phyloP scores from a whole-genome alignment of 2,797 vertebrate genomes.

The Tokudaia tokunoshimensis region DNA sequence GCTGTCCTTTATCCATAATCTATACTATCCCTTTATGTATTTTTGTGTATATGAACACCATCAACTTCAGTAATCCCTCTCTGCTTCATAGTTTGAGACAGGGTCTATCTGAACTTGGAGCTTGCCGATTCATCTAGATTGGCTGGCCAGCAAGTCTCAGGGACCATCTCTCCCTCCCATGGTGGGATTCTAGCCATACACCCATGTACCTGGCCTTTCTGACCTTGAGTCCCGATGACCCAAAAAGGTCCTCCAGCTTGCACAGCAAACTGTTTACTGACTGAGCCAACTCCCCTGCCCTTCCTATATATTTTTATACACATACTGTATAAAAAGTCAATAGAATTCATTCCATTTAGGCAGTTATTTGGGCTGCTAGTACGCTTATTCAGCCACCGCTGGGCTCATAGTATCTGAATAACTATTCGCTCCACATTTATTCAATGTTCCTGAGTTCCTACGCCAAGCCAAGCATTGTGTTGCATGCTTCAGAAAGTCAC shows the following conservation, averaged over 20 bases:
- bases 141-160: not conserved
- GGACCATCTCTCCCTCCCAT: not conserved
- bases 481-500: constrained; percentile 73
- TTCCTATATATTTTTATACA: not conserved
- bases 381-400: constrained; percentile 60
- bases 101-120: not conserved
- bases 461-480: constrained; percentile 68
- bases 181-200: not conserved
- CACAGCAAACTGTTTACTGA: not conserved
- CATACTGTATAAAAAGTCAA: constrained; percentile 15
- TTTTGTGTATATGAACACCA: not conserved
- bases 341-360: constrained; percentile 44
- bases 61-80: not conserved
- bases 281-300: not conserved
- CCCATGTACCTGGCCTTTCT: not conserved
- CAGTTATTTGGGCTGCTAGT: not conserved
- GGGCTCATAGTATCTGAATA: constrained; percentile 53
- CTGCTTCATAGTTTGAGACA: not conserved
- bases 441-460: constrained; percentile 60
- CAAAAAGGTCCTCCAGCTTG: not conserved
- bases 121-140: not conserved
- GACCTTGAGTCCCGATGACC: not conserved
- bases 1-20: not conserved
- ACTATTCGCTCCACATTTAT: constrained; percentile 69
- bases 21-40: not conserved